phyloP scores from a whole-genome alignment of 1,140 invertebrate species.

The Cheumatopsyche charites region DNA sequence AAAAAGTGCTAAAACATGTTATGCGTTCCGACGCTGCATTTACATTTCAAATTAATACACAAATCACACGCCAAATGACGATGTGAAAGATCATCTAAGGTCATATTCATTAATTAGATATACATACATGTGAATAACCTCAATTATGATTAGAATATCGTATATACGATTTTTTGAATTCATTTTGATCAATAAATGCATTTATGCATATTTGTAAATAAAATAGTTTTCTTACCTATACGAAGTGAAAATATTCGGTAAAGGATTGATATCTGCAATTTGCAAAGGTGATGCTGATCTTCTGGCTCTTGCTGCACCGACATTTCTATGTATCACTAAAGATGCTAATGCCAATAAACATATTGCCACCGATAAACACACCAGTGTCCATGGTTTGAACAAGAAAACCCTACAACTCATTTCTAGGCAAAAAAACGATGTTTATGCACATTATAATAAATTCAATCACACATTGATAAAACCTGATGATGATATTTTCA shows the following conservation, averaged over 20 bases:
- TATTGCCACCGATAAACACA: slow-evolving; percentile 54
- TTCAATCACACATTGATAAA: too few species aligned
- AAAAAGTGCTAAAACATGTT: not conserved
- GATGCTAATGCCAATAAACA: slow-evolving; percentile 52
- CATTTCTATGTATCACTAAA: slow-evolving; percentile 54
- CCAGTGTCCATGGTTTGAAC: slow-evolving; percentile 56
- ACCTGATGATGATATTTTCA: too few species aligned
- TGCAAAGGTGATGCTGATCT: slow-evolving; percentile 48
- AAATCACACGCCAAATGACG: too few species aligned
- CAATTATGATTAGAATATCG: not conserved
- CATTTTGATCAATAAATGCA: too few species aligned
- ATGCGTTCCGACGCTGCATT: not conserved
- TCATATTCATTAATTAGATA: not conserved
- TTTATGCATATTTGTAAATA: too few species aligned
- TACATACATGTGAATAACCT: not conserved
- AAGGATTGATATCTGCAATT: slow-evolving; percentile 54
- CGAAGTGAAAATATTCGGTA: slow-evolving; percentile 54
- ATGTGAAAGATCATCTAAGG: not conserved
- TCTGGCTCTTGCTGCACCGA: slow-evolving; percentile 49
- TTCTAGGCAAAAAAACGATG: too few species aligned
- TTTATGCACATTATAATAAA: too few species aligned
- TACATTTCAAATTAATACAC: too few species aligned
- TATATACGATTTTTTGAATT: too few species aligned
- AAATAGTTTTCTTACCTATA: slow-evolving; percentile 54
- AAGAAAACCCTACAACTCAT: slow-evolving; percentile 23